Evolutionary conservation across 2,888 invertebrate genomes (phyloP), one percentile per base, ranked within the genome.

Genomic region (Tortrix viridana): DNA sequence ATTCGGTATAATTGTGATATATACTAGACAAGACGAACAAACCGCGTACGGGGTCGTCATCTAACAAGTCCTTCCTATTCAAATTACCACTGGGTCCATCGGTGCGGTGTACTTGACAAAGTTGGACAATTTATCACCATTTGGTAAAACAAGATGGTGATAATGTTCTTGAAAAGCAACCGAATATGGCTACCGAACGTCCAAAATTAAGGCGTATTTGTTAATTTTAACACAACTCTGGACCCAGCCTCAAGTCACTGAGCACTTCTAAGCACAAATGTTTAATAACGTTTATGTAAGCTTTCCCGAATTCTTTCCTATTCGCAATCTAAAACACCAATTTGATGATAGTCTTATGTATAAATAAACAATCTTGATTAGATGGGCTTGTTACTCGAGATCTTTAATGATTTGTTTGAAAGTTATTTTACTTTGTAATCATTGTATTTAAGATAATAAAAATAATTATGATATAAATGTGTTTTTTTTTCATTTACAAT

Each of bases 371-470:
- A 3, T 32, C 38, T 55, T 19, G 23, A 19, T 38, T 32, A 44
- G 47, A 5, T 5, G 43, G 63, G 48, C 53, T 63, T 63, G 63
- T 52, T 58, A 47, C 23, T 56, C 22, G 49, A 47, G 46, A 23
- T 26, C 18, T 53, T 52, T 56, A 52, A 53, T 48, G 37, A 86
- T 81, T 86, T 82, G 49, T 56, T 82, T 87, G 84, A 88, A 79
- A 85, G 85, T 87, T 90, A 85, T 89, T 87, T 90, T 90, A 84
- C 85, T 87, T 91, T 92, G 86, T 88, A 89, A 89, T 88, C 89
- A 89, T 89, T 90, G 83, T 89, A 86, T 85, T 85, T 87, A 89
- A 86, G 84, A 81, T 84, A 85, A 87, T 86, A 82, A 88, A 87
- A 89, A 76, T 80, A 82, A 83, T 79, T 81, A 84, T 76, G 73